phyloP scores from a whole-genome alignment of 2,113 vertebrate species.

The Elanus axillaris region DNA sequence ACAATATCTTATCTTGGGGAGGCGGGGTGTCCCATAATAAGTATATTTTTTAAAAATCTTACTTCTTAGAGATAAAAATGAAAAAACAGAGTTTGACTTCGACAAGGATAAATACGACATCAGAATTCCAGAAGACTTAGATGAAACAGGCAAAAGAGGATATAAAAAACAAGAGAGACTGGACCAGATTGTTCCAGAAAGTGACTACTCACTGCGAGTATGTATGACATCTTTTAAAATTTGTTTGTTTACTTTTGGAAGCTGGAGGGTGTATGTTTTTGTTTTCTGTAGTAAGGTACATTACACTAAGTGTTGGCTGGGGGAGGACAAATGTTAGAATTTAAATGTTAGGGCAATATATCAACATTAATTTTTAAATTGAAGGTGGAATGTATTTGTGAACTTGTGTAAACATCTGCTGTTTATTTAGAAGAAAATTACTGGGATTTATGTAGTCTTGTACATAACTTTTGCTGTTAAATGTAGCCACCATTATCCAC shows the following conservation, averaged over 20 bases:
- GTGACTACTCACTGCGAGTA: slow-evolving; percentile 82
- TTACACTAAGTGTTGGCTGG: not conserved
- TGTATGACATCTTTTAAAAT: not conserved
- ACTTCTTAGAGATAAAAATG: slow-evolving; percentile 75
- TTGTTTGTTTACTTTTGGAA: not conserved
- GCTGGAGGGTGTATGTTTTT: not conserved
- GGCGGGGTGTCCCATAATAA: not conserved
- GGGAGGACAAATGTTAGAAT: not conserved
- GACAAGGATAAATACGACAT: slow-evolving; percentile 87
- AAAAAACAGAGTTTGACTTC: slow-evolving; percentile 88
- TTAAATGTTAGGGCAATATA: not conserved
- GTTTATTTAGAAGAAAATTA: not conserved
- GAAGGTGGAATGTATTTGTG: not conserved
- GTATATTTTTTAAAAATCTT: not conserved
- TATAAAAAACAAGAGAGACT: slow-evolving; percentile 73
- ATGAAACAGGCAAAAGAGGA: slow-evolving; percentile 72
- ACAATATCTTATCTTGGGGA: not conserved
- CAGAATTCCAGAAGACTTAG: slow-evolving; percentile 84
- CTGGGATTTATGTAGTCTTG: not conserved
- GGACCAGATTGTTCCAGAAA: slow-evolving; percentile 81
- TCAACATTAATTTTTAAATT: not conserved
- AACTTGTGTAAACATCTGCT: not conserved
- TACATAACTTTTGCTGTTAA: not conserved
- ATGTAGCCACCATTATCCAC: not conserved
- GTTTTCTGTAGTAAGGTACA: too few relatives aligned